A percentile compares a stretch with the other conserved stretches of the same genome.
These are phyloP conservation scores for Torymus tubicola DNA, from an alignment of 2,888 invertebrate species.

Conservation along the genomic window DNA sequence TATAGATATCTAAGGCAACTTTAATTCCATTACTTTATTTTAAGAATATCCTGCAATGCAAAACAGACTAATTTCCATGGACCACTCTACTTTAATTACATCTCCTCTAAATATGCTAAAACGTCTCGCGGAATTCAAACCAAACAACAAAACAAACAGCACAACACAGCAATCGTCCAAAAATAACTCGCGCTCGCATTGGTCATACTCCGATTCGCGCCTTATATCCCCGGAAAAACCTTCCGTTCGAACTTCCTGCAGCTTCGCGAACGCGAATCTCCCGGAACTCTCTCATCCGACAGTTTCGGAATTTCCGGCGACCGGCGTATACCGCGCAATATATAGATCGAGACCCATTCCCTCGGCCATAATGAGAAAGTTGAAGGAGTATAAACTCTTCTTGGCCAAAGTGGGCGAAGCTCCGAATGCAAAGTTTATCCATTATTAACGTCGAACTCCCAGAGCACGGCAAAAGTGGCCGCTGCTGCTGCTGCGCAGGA, in stretches of 20 bases:
- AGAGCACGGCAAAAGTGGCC: slow-evolving; percentile 26
- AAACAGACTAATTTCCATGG: neutral
- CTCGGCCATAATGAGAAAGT: slow-evolving; percentile 31
- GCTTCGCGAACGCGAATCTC: neutral
- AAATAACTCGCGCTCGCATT: too few relatives aligned
- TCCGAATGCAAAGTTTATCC: slow-evolving; percentile 41
- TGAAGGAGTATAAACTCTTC: slow-evolving; percentile 38
- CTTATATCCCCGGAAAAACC: neutral
- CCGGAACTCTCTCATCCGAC: neutral
- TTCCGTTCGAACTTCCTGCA: neutral
- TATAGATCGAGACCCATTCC: too few relatives aligned
- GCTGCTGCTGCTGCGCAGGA: neutral
- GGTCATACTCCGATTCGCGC: too few relatives aligned
- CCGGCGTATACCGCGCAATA: neutral
- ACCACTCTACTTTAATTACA: too few relatives aligned
- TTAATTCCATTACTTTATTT: neutral
- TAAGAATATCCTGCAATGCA: slow-evolving; percentile 6
- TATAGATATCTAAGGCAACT: too few relatives aligned
- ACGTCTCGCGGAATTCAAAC: too few relatives aligned
- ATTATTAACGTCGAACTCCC: slow-evolving; percentile 46
- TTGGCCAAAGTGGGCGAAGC: slow-evolving; percentile 10
- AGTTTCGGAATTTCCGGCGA: neutral
- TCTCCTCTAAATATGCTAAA: too few relatives aligned
- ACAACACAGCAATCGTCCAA: too few relatives aligned
- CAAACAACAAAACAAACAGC: too few relatives aligned